Conservation (phyloP, 2,113 vertebrate genomes). For the Cyphomyrus discorhynchus region DNA sequence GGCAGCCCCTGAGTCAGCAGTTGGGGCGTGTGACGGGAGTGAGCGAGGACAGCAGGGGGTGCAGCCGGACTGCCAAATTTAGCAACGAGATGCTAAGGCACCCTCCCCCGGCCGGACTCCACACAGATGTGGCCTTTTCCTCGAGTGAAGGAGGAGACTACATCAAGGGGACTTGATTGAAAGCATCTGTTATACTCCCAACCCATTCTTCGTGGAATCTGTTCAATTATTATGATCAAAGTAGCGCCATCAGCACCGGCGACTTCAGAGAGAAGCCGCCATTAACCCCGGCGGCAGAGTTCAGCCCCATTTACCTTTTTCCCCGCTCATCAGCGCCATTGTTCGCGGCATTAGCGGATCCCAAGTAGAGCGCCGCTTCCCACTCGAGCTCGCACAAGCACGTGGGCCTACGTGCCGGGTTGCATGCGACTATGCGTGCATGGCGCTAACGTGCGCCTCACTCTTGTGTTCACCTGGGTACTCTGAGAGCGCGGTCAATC, state of each 20-base stretch:
- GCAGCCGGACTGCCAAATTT: background rate
- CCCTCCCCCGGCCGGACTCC: background rate
- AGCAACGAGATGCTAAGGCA: background rate
- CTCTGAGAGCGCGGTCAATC: background rate
- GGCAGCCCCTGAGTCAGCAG: background rate
- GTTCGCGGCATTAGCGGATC: background rate
- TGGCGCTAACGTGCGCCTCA: background rate
- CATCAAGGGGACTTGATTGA: conserved; percentile 12
- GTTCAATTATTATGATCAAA: conserved; percentile 15
- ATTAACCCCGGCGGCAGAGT: background rate
- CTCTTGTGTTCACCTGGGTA: background rate
- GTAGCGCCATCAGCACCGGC: background rate
- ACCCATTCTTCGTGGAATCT: background rate
- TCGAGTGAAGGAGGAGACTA: background rate
- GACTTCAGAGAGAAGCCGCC: background rate
- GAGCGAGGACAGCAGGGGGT: background rate
- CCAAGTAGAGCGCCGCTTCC: background rate
- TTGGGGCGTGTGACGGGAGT: background rate
- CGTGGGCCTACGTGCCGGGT: background rate
- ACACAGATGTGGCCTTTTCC: background rate
- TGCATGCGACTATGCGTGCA: background rate
- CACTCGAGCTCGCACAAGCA: background rate
- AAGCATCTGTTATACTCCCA: background rate
- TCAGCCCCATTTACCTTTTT: background rate
- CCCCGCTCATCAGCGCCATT: background rate